Conservation (phyloP, 2,113 vertebrate genomes). For the Nycticryphes semicollaris region DNA sequence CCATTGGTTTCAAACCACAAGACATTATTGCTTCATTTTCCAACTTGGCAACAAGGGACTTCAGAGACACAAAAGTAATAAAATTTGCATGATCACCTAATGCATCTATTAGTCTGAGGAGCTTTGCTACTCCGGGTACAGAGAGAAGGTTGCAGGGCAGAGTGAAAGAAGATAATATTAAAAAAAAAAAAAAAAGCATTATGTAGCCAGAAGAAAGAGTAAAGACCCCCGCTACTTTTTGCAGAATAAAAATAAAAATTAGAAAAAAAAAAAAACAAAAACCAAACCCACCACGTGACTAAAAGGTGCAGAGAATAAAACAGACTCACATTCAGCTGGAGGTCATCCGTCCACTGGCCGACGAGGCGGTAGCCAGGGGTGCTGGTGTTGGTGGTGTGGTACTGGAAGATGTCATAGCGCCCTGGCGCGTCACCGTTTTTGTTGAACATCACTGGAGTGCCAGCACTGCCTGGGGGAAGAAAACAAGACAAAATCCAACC, state of each 20-base stretch:
- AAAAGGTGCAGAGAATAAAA: background rate
- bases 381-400: conserved; percentile 85
- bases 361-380: conserved; percentile 83
- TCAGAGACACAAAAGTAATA: background rate
- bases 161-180: background rate
- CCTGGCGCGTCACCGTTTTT: conserved; percentile 92
- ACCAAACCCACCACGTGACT: too few species aligned
- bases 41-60: background rate
- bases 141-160: background rate
- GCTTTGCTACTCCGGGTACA: background rate
- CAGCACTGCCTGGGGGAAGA: conserved; percentile 85
- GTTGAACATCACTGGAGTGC: conserved; percentile 93
- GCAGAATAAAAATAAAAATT: background rate
- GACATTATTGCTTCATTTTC: background rate
- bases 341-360: conserved; percentile 93
- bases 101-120: background rate
- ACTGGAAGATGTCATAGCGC: conserved; percentile 95
- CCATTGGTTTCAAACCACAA: background rate
- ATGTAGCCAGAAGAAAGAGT: accelerated
- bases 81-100: background rate
- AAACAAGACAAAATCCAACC: conserved; percentile 33
- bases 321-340: conserved; percentile 90
- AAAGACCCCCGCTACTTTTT: too few species aligned
- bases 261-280: too few species aligned
- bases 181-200: background rate